Conservation (phyloP, 2,888 invertebrate species). For the Hypomecis punctinalis region DNA sequence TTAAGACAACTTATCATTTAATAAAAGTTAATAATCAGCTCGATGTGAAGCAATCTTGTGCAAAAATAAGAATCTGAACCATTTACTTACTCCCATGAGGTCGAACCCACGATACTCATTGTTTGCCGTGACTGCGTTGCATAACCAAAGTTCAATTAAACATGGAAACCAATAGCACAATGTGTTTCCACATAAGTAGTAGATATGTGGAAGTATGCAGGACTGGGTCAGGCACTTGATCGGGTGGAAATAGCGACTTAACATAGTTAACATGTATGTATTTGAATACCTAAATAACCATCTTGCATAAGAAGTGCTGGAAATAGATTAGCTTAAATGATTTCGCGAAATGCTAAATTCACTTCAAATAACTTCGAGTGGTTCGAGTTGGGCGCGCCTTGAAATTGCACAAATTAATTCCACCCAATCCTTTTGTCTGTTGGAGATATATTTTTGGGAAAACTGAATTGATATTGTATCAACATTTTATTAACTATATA, state of each 20-base stretch:
- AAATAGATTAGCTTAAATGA: neutral
- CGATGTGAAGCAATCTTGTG: slow-evolving; percentile 25
- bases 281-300: neutral
- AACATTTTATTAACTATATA: no score
- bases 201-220: neutral
- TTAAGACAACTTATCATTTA: neutral
- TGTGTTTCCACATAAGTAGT: slow-evolving; percentile 40
- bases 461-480: no score
- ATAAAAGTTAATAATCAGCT: slow-evolving; percentile 12
- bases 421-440: no score
- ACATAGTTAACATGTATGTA: neutral
- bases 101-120: slow-evolving; percentile 49
- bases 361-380: no score
- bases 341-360: neutral
- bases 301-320: neutral
- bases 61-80: slow-evolving; percentile 61
- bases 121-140: slow-evolving; percentile 43
- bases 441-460: no score
- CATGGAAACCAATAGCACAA: slow-evolving; percentile 41
- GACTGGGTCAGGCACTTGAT: slow-evolving; percentile 1
- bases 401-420: no score
- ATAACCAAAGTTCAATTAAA: slow-evolving; percentile 43
- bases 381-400: no score
- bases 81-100: slow-evolving; percentile 45
- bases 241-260: neutral